Base-by-base conservation (phyloP, 1,140 invertebrate species). In the Goniozus legneri region DNA sequence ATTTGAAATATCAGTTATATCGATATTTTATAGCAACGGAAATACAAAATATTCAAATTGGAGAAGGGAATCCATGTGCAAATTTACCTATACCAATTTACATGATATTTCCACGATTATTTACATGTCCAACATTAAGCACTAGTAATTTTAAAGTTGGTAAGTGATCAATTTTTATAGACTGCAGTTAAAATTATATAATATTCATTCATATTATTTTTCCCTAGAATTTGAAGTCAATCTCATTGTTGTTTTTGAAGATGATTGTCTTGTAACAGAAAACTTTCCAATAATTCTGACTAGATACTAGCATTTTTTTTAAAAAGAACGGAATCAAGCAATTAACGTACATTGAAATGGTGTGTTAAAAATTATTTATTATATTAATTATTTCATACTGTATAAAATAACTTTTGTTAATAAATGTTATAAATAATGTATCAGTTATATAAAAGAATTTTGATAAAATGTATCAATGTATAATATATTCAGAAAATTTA, bases 11-110 rank as follows among this genome's bases (percentile, higher is more conserved):
- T 33, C 22, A n/a, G n/a, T 37, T 13, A n/a, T 41, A 36, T 47
- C 19, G 3, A 14, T 54, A 47, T 50, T 40, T 79, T 77, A 47
- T 67, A 95, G 93, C 92, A 2, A 97, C 95, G 2, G 95, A 98
- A 80, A 94, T 98, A 57, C 95, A 97, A 79, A 97, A 95, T 69
- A 95, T 97, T 70, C 95, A 98, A 80, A 89, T 98, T 51, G 92
- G 91, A 2, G 92, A 95, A 69, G 95, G 95, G 16, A 91, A 97
- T 77, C 84, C 95, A 34, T 80, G 82, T 36, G 82, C 86, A 45
- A 86, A 85, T 43, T 74, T 95, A 8, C 77, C 85, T 34, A 87
- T 98, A 63, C 94, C 95, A 15, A 91, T 98, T 68, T 87, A 92
- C 72, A 96, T 97, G 93, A 83, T 97, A 54, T 91, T 98, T 73